Evolutionary conservation across 2,797 vertebrate genomes (phyloP), one percentile per base, ranked within the genome.

Genomic region (Amniataba percoides): DNA sequence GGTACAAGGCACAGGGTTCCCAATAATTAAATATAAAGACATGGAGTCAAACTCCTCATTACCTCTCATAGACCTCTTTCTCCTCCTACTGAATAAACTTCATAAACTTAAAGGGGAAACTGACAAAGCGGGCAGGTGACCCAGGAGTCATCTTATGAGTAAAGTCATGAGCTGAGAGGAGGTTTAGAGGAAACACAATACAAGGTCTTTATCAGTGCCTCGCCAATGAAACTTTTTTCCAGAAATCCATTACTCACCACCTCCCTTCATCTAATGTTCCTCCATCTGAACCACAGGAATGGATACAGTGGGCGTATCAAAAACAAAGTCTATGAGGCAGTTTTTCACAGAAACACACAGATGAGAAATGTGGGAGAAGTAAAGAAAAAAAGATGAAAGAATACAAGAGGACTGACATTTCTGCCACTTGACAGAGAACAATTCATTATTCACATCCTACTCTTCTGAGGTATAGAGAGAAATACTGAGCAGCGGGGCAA

Each of bases 271-370:
- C 51, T n/a, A 25, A 58, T 59, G 66, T 78, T 68, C 55, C 63
- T 78, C 81, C 34, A 77, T 73, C 13, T 45, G 69, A 86, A 82
- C 53, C 68, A 78, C 62, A 89, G 65, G 64, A 90, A 88, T 90
- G 73, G 60, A 70, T 40, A 48, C n/a, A 25, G 78, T 88, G 80
- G 84, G 82, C 1, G 49, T 52, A 81, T 82, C 36, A 85, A 82
- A 74, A 34, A 58, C 39, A 74, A 69, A 75, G 27, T 63, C 42
- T 52, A 51, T 72, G 60, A 74, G 11, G 21, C n/a, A 3, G 23
- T 71, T 76, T 78, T 73, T 68, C 11, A 55, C 19, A 66, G 58
- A 77, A 72, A 55, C 27, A 46, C 25, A 68, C 11, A 53, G 46
- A 45, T n/a, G 25, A 62, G 72, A 56, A 56, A 78, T 61, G 51